phyloP scores from a whole-genome alignment of 2,797 vertebrate genomes.

The Anguilla megastoma region DNA sequence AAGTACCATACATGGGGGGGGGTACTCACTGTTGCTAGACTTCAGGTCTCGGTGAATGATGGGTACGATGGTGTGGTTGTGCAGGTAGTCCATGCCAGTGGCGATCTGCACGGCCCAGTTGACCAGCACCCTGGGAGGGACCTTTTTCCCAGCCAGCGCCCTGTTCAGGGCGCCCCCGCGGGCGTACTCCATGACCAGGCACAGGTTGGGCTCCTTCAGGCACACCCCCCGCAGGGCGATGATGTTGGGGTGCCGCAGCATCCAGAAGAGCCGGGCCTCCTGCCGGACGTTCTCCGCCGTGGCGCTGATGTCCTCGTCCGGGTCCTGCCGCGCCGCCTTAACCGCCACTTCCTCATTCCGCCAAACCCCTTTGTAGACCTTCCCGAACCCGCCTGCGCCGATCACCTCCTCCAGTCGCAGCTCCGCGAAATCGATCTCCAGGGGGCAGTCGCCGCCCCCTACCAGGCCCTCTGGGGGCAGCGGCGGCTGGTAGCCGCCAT shows the following conservation, averaged over 20 bases:
- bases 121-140: conserved; percentile 86
- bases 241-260: conserved; percentile 87
- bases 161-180: conserved; percentile 85
- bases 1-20: no score
- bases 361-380: conserved; percentile 87
- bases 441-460: conserved; percentile 70
- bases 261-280: conserved; percentile 89
- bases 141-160: conserved; percentile 83
- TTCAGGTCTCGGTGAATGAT: conserved; percentile 94
- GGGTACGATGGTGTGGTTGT: conserved; percentile 85
- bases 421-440: conserved; percentile 85
- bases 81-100: conserved; percentile 90
- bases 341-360: conserved; percentile 82
- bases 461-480: conserved; percentile 67
- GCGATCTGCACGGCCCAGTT: conserved; percentile 94
- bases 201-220: conserved; percentile 84
- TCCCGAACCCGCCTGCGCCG: conserved; percentile 88
- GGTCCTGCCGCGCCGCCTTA: conserved; percentile 87
- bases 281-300: conserved; percentile 85
- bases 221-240: conserved; percentile 86
- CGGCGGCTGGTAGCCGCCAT: conserved; percentile 62
- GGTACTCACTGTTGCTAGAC: conserved; percentile 91
- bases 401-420: conserved; percentile 86
- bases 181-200: conserved; percentile 92
- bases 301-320: conserved; percentile 82